phyloP scores from a whole-genome alignment of 2,888 invertebrate genomes.

The Penaeus monodon region DNA sequence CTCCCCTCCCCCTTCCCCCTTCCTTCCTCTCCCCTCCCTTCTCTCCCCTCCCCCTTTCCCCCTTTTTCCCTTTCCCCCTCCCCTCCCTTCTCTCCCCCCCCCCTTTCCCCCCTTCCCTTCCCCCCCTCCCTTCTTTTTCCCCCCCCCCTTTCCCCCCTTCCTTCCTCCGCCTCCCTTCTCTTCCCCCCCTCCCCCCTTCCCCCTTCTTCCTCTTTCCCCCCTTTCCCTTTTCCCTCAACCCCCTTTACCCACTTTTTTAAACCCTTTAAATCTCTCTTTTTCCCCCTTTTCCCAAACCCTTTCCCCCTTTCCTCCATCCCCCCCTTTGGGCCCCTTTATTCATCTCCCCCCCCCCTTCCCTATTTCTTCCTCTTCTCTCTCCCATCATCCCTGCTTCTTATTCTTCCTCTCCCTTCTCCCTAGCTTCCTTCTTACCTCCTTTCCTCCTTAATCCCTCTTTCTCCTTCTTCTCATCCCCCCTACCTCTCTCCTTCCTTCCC shows the following conservation, averaged over 20 bases:
- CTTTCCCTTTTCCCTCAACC: background rate
- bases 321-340: conserved; percentile 68
- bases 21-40: too few species aligned
- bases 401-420: background rate
- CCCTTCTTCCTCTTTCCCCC: background rate
- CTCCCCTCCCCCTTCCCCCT: conserved; percentile 72
- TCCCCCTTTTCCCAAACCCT: conserved; percentile 65
- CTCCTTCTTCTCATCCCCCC: background rate
- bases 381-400: background rate
- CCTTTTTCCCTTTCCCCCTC: too few species aligned
- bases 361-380: too few species aligned
- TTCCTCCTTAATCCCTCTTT: background rate
- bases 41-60: too few species aligned
- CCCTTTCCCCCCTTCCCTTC: background rate
- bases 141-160: background rate
- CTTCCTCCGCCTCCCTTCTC: background rate
- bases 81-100: too few species aligned
- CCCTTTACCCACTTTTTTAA: too few species aligned
- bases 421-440: background rate
- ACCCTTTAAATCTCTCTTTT: too few species aligned
- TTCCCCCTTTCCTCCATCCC: conserved; percentile 73
- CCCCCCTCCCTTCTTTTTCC: background rate
- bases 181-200: background rate
- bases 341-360: too few species aligned
- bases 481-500: background rate